Evolutionary conservation across 2,888 invertebrate species (phyloP).

Genomic region (Drosophila silvestris): DNA sequence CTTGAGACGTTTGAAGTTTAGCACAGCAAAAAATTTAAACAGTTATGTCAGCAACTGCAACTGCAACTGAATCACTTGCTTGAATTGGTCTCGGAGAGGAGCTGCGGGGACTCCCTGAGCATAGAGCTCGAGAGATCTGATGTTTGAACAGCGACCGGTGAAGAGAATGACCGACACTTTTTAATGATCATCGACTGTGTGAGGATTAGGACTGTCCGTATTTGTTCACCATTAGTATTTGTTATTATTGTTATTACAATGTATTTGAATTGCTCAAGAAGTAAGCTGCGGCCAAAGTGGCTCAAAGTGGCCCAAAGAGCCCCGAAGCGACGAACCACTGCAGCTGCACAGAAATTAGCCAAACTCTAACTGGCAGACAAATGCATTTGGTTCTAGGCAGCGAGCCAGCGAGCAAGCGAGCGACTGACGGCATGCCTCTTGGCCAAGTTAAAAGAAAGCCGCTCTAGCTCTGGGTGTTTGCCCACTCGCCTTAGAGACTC

Average conservation of each 20-base stretch:
- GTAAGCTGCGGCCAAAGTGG: slow-evolving; percentile 58
- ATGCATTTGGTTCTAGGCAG: slow-evolving; percentile 74
- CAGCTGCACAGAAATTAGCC: slow-evolving; percentile 80
- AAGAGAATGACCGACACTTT: slow-evolving; percentile 73
- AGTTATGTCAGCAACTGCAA: slow-evolving; percentile 54
- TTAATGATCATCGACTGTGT: slow-evolving; percentile 66
- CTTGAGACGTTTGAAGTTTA: slow-evolving; percentile 26
- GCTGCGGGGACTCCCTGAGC: slow-evolving; percentile 1
- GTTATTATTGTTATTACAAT: slow-evolving; percentile 83
- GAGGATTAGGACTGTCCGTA: slow-evolving; percentile 59
- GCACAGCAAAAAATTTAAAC: slow-evolving; percentile 22
- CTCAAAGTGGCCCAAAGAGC: slow-evolving; percentile 42
- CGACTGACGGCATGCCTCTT: slow-evolving; percentile 48
- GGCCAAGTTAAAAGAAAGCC: slow-evolving; percentile 76
- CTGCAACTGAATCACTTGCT: slow-evolving; percentile 50
- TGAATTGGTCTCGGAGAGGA: slow-evolving; percentile 10
- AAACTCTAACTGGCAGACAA: slow-evolving; percentile 80
- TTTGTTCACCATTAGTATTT: slow-evolving; percentile 83
- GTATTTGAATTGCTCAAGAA: slow-evolving; percentile 83
- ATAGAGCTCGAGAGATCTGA: background rate
- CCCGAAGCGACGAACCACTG: slow-evolving; percentile 42
- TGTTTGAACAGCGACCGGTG: slow-evolving; percentile 32
- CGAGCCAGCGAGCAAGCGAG: slow-evolving; percentile 33
- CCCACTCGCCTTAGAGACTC: slow-evolving; percentile 57
- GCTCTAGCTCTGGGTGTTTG: slow-evolving; percentile 59